A percentile compares a stretch with the other conserved stretches of the same genome.
Conservation (phyloP, 2,888 invertebrate genomes). For the Epirrhoe tristata region DNA sequence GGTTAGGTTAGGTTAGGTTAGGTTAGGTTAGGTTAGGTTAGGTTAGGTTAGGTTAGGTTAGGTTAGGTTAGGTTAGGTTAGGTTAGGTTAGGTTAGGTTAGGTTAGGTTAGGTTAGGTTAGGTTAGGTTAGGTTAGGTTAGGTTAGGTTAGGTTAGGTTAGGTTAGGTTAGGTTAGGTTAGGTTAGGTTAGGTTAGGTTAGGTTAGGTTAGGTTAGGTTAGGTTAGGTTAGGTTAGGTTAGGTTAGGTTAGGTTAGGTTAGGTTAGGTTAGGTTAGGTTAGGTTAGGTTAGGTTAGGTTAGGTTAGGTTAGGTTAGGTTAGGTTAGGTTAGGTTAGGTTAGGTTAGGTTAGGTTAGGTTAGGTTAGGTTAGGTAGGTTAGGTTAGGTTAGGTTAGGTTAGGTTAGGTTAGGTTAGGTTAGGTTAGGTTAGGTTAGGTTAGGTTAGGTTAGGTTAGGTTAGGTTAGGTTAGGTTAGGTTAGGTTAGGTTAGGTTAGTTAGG, state of each 20-base stretch:
- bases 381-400: slow-evolving; percentile 7
- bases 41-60: slow-evolving; percentile 7
- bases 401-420: slow-evolving; percentile 7
- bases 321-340: slow-evolving; percentile 7
- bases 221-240: slow-evolving; percentile 7
- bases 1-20: slow-evolving; percentile 7
- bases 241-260: slow-evolving; percentile 7
- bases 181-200: slow-evolving; percentile 7
- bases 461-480: slow-evolving; percentile 7
- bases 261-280: slow-evolving; percentile 7
- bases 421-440: slow-evolving; percentile 7
- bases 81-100: slow-evolving; percentile 7
- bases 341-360: slow-evolving; percentile 7
- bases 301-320: slow-evolving; percentile 7
- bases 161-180: slow-evolving; percentile 7
- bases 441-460: slow-evolving; percentile 7
- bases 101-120: slow-evolving; percentile 7
- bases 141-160: slow-evolving; percentile 7
- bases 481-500: slow-evolving; percentile 7
- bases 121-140: slow-evolving; percentile 7
- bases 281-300: slow-evolving; percentile 7
- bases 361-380: slow-evolving; percentile 6
- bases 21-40: slow-evolving; percentile 7
- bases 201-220: slow-evolving; percentile 7
- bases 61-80: slow-evolving; percentile 7